Evolutionary conservation across 2,888 invertebrate genomes (phyloP), one percentile per base, ranked within the genome.

Genomic region (Scaeva pyrastri): DNA sequence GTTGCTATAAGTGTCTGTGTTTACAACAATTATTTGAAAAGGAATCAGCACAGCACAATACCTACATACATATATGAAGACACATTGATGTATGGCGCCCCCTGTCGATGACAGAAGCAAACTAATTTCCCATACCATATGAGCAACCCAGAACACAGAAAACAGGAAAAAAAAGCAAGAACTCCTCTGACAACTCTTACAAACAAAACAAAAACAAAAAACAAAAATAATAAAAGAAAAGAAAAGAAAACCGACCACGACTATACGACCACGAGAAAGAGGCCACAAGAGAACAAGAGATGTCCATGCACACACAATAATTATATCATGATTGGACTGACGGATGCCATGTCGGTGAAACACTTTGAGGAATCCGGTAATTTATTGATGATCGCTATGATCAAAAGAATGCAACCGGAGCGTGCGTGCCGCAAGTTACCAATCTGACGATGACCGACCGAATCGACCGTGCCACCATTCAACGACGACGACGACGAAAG

Each of bases 341-440:
- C 88, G 88, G 86, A 88, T 88, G 88, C 88, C 89, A 89, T 89
- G 89, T 89, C 89, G 89, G 89, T 89, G 85, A 89, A 89, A 89
- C 89, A 89, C 90, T 89, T 89, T 89, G 89, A 88, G 89, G 89
- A 89, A 89, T 89, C 88, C 88, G 88, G 89, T 89, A 89, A 90
- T 89, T 90, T 89, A 89, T 89, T 89, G 89, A 88, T 88, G 89
- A 89, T 88, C 89, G 89, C 88, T 88, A 88, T 89, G 89, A 89
- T 89, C 89, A 89, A 89, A 89, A 88, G 89, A 88, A 88, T 88
- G 88, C 85, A 88, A 88, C 80, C 88, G 88, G 84, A 88, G 88
- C 88, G 88, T 87, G 88, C 88, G 88, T 87, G 87, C 88, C 88
- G 88, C 88, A 88, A 88, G 82, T 88, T 84, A 86, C 86, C 86